Evolutionary conservation across 1,140 invertebrate genomes (phyloP).

Genomic region (Dendrolimus kikuchii): DNA sequence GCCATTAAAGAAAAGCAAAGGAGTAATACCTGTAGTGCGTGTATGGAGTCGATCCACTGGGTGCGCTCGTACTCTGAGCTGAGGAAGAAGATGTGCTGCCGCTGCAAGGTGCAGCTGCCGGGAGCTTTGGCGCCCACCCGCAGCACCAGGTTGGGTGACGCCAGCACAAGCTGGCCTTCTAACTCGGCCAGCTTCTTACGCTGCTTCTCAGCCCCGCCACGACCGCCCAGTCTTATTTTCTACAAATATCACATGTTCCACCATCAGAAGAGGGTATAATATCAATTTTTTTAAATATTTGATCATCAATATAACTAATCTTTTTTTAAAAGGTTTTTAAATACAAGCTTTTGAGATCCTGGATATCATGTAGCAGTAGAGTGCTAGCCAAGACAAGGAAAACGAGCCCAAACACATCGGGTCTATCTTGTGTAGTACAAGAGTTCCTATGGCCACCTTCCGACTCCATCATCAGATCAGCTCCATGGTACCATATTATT

Average conservation of each 20-base stretch:
- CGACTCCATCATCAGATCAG: too few species aligned
- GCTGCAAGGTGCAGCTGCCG: slow-evolving; percentile 76
- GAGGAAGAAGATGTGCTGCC: slow-evolving; percentile 89
- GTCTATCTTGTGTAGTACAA: too few species aligned
- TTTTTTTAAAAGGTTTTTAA: too few species aligned
- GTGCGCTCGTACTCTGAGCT: slow-evolving; percentile 94
- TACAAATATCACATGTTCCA: slow-evolving; percentile 23
- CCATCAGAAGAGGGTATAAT: neutral
- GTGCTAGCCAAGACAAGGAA: too few species aligned
- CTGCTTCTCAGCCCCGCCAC: slow-evolving; percentile 86
- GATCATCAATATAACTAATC: too few species aligned
- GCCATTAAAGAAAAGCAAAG: too few species aligned
- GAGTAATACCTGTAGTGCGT: slow-evolving; percentile 77
- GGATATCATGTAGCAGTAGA: too few species aligned
- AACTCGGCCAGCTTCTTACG: slow-evolving; percentile 91
- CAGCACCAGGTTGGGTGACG: slow-evolving; percentile 91
- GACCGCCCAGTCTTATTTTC: slow-evolving; percentile 76
- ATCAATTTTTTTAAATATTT: too few species aligned
- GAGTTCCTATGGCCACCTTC: too few species aligned
- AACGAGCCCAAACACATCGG: too few species aligned
- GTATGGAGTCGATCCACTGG: slow-evolving; percentile 94
- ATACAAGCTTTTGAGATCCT: too few species aligned
- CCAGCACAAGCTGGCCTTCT: slow-evolving; percentile 90
- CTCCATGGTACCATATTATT: too few species aligned
- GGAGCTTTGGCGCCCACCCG: slow-evolving; percentile 53